Conservation (phyloP, 2,113 vertebrate genomes). For the Poeciliopsis retropinna region DNA sequence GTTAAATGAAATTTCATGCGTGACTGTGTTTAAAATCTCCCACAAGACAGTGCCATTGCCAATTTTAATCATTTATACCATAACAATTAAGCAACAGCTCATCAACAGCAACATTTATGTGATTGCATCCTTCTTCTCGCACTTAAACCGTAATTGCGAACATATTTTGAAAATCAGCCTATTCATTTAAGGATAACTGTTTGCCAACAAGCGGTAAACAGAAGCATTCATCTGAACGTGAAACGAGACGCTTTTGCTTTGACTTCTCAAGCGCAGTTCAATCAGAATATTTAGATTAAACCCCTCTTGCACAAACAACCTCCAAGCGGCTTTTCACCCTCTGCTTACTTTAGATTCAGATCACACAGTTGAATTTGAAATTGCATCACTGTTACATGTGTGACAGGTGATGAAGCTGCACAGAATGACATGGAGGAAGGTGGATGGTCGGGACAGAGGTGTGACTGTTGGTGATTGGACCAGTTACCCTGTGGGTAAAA, state of each 20-base stretch:
- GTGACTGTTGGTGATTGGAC: slow-evolving; percentile 33
- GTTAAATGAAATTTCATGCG: slow-evolving; percentile 20
- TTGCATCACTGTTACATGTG: slow-evolving; percentile 27
- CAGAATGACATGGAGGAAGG: slow-evolving; percentile 10
- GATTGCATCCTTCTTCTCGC: slow-evolving; percentile 30
- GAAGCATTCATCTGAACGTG: slow-evolving; percentile 41
- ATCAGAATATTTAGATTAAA: slow-evolving; percentile 40
- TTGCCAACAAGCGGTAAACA: slow-evolving; percentile 54
- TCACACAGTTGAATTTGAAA: slow-evolving; percentile 28
- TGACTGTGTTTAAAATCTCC: slow-evolving; percentile 29
- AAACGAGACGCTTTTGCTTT: slow-evolving; percentile 33
- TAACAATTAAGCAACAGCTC: slow-evolving; percentile 16
- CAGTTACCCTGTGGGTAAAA: slow-evolving; percentile 30
- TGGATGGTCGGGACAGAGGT: slow-evolving; percentile 9
- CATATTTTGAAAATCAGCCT: slow-evolving; percentile 52
- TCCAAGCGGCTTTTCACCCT: slow-evolving; percentile 26
- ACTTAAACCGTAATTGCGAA: slow-evolving; percentile 46
- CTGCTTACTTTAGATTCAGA: slow-evolving; percentile 38
- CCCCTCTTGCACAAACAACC: slow-evolving; percentile 4
- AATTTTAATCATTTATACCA: slow-evolving; percentile 21
- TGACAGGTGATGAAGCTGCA: slow-evolving; percentile 34
- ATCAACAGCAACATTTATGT: slow-evolving; percentile 21
- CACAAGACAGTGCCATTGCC: slow-evolving; percentile 3
- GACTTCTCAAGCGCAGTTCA: slow-evolving; percentile 9
- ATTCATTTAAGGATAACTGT: slow-evolving; percentile 57